phyloP scores from a whole-genome alignment of 2,888 invertebrate species.

The Caenorhabditis parvicauda region DNA sequence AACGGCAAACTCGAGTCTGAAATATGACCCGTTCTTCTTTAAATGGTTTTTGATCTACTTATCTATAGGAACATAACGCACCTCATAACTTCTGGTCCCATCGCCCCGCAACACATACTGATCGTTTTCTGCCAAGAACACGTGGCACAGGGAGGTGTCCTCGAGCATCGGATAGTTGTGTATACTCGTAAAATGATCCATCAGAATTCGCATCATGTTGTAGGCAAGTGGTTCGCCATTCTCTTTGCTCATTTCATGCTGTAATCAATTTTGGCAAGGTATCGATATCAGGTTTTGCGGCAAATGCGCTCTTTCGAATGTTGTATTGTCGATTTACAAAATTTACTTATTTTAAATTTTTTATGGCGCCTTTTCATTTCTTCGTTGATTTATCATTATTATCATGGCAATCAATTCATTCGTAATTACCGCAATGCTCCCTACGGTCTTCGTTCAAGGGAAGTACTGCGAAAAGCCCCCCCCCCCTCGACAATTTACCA shows the following conservation, averaged over 20 bases:
- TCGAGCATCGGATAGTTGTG: constrained; percentile 82
- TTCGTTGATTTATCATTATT: too few relatives aligned
- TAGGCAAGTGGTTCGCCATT: constrained; percentile 22
- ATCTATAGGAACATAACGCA: too few relatives aligned
- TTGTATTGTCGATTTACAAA: too few relatives aligned
- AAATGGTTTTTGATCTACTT: too few relatives aligned
- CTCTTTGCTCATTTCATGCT: constrained; percentile 18
- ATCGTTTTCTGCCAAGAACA: constrained; percentile 68
- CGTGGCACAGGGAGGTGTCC: constrained; percentile 85
- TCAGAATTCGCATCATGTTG: constrained; percentile 84
- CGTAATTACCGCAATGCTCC: neutral
- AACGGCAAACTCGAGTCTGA: too few relatives aligned
- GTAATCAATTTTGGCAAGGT: too few relatives aligned
- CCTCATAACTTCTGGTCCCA: constrained; percentile 27
- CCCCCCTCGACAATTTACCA: neutral
- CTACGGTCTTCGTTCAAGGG: neutral
- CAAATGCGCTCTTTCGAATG: too few relatives aligned
- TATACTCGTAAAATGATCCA: constrained; percentile 97
- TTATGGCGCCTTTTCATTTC: too few relatives aligned
- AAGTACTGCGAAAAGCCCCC: neutral
- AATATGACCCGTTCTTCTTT: too few relatives aligned
- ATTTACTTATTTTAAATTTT: too few relatives aligned
- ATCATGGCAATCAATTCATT: neutral
- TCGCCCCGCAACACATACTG: constrained; percentile 40
- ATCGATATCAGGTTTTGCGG: too few relatives aligned